Evolutionary conservation across 2,888 invertebrate species (phyloP).

Genomic region (Melanargia galathea): DNA sequence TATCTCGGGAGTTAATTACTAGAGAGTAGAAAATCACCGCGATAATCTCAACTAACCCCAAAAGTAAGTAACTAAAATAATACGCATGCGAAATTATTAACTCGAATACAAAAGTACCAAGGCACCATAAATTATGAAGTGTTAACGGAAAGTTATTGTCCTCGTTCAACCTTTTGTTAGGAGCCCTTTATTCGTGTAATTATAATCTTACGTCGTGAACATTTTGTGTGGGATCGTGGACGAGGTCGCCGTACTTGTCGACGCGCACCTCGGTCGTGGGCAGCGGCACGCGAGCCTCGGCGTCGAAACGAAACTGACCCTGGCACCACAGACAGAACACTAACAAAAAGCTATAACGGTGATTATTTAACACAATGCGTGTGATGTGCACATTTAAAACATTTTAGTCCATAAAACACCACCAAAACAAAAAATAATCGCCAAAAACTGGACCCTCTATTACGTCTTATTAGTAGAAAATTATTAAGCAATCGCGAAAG

Average conservation of each 20-base stretch:
- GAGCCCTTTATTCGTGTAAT: constrained; percentile 26
- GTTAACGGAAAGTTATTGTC: constrained; percentile 32
- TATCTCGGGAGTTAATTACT: constrained; percentile 38
- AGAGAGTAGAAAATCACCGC: constrained; percentile 29
- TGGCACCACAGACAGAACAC: constrained; percentile 70
- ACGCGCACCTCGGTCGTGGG: constrained; percentile 89
- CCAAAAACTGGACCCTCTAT: too few species aligned
- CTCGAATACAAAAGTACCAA: constrained; percentile 43
- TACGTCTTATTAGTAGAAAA: too few species aligned
- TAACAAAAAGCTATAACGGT: constrained; percentile 46
- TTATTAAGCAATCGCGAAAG: neutral
- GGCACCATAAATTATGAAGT: constrained; percentile 49
- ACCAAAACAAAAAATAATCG: neutral
- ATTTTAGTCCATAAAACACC: constrained; percentile 24
- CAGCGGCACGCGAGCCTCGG: constrained; percentile 89
- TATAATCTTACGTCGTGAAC: constrained; percentile 82
- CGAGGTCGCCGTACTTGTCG: constrained; percentile 76
- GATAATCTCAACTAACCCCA: constrained; percentile 9
- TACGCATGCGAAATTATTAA: constrained; percentile 33
- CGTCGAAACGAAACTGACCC: constrained; percentile 95
- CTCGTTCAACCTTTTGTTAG: constrained; percentile 32
- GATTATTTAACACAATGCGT: constrained; percentile 32
- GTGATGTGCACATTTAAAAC: constrained; percentile 25
- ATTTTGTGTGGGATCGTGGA: constrained; percentile 77
- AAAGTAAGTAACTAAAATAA: constrained; percentile 5